Conservation (phyloP, 2,888 invertebrate genomes). For the Neocrepidodera transversa region DNA sequence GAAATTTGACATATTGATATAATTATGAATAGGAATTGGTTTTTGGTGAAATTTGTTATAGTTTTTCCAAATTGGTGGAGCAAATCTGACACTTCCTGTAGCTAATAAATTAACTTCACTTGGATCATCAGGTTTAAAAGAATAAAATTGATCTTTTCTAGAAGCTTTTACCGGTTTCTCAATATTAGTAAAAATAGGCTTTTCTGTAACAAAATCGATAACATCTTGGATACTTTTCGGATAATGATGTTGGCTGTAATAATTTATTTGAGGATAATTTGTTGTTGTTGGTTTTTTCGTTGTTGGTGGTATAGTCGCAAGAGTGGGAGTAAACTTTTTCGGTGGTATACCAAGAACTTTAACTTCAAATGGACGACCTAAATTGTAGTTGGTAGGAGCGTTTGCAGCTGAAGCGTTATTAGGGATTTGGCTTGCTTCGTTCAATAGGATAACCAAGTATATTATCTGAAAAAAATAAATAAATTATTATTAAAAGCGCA, state of each 20-base stretch:
- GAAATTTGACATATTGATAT: background rate
- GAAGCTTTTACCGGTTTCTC: background rate
- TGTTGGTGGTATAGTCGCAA: conserved; percentile 25
- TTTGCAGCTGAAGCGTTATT: conserved; percentile 29
- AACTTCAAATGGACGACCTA: conserved; percentile 49
- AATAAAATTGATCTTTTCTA: conserved; percentile 69
- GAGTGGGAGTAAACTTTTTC: conserved; percentile 44
- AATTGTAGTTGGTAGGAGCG: conserved; percentile 13
- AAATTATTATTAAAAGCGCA: too few relatives aligned
- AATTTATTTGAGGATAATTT: conserved; percentile 42
- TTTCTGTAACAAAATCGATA: conserved; percentile 44
- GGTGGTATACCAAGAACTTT: conserved; percentile 48
- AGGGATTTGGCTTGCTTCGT: background rate
- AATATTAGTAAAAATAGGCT: conserved; percentile 2
- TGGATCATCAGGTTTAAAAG: conserved; percentile 75
- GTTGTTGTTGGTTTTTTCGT: conserved; percentile 41
- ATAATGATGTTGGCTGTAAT: conserved; percentile 41
- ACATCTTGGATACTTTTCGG: conserved; percentile 56
- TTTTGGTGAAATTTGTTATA: background rate
- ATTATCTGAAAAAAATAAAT: conserved; percentile 3
- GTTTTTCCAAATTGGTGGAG: conserved; percentile 54
- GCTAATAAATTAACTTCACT: conserved; percentile 78
- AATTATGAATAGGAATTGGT: conserved; percentile 10
- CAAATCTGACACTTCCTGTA: conserved; percentile 61
- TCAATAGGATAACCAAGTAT: background rate